Evolutionary conservation across 1,140 invertebrate species (phyloP), one percentile per base, ranked within the genome.

Genomic region (Himalopsyche phryganea): DNA sequence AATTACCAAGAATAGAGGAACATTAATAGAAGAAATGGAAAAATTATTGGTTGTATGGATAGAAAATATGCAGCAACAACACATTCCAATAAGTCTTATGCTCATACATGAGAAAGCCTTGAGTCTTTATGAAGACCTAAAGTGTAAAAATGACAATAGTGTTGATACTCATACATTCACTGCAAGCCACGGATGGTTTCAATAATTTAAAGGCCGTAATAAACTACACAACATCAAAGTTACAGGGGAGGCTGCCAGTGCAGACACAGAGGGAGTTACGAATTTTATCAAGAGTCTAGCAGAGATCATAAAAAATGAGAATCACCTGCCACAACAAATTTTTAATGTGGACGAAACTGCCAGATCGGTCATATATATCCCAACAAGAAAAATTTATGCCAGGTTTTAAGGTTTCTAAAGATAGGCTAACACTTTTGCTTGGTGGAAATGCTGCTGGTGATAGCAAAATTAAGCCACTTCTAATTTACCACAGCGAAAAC

Each of bases 331-430:
- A 6, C 49, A 74, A 42, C 70, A 75, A 66, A 66, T 76, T 42
- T 75, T 77, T 48, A 77, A 72, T 52, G 66, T 66, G 52, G 68
- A 77, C 56, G 72, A 78, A 63, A 76, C 68, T 71, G 53, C 67
- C 67, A 36, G 63, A 60, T 52, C 52, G 55, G 60, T 67, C 65
- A 41, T 68, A 67, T 61, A 63, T 66, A 48, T 52, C 62, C 36
- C 54, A 68, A 38, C 67, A 68, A 59, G 67, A 71, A 51, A 69
- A 67, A 50, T 23, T 50, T 35, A 63, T 65, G 18, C 65, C 64
- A 6, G 72, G 68, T 15, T 66, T 66, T 53, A 74, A 74, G 64
- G 55, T 57, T 19, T 60, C 54, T 7, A 76, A 78, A 61, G 69
- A 77, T 63, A 58, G 70, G 20, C 23, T 75, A 1, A 76, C 70